Base-by-base conservation (phyloP, 2,888 invertebrate species). In the Boloria selene region DNA sequence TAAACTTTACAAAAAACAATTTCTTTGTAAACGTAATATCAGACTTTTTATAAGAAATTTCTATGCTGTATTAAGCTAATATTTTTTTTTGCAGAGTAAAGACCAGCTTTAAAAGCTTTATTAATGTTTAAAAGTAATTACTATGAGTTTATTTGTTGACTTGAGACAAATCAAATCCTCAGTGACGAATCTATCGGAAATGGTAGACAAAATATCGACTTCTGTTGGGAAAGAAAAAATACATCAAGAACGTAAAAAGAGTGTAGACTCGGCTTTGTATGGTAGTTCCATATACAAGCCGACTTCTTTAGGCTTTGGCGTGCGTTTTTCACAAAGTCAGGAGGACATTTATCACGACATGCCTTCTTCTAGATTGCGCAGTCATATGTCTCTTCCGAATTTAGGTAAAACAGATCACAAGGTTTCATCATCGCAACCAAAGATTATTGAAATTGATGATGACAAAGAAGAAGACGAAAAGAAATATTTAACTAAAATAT, bases 111-210 rank as follows among this genome's bases (percentile, higher is more conserved):
- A 44, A 72, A 56, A 70, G 67, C 61, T 73, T 73, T 73, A 69
- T 70, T 55, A 66, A 68, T 58, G 52, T 66, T 65, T 56, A 53
- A 22, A 55, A 60, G 50, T 64, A 58, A 47, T 65, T 73, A 85
- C 70, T 73, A 92, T 92, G 92, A 92, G 92, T 80, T 85, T 92
- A 79, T 92, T 90, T 76, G 91, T 92, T 71, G 91, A 92, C 79
- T 84, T 92, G 78, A 85, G 92, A 70, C 90, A 90, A 74, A 90
- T 92, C 72, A 91, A 90, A 75, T 85, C 91, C 67, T 92, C 92
- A 64, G 91, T 92, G 75, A 86, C 87, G 73, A 92, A 90, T 69
- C 82, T 92, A 22, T 91, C 92, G 3, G 88, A 90, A 70, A 91
- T 92, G 91, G 92, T 92, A 52, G 92, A 92, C 72, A 90, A 89